Evolutionary conservation across 2,888 invertebrate species (phyloP), one percentile per base, ranked within the genome.

Genomic region (Colostygia pectinataria): DNA sequence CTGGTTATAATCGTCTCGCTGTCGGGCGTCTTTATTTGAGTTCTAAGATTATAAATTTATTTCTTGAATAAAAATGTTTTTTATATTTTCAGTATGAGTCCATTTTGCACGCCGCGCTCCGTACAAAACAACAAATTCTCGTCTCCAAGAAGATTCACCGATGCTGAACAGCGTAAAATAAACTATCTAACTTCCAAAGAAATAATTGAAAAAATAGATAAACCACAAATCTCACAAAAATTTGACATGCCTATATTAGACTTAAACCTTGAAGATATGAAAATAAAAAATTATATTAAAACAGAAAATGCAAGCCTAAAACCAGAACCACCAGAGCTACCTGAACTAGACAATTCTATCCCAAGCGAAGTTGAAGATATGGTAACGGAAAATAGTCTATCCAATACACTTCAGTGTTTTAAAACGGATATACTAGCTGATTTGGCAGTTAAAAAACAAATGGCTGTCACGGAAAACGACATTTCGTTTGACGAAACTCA

Each of bases 31-130:
- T n/a, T n/a, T n/a, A n/a, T n/a, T n/a, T n/a, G n/a, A n/a, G n/a
- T n/a, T n/a, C n/a, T n/a, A n/a, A n/a, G n/a, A n/a, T n/a, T n/a
- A n/a, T n/a, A n/a, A n/a, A n/a, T n/a, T n/a, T n/a, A n/a, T n/a
- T n/a, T n/a, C n/a, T n/a, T n/a, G n/a, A 15, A 20, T 5, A 2
- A 20, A 20, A 20, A 2, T 6, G 4, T 2, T 20, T 5, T 20
- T 20, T 43, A 4, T 20, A 33, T 10, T 23, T 37, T 34, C 53
- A 88, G 89, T 64, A 80, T 84, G 59, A 84, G 82, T 43, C 80
- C 80, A 44, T 86, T 82, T 38, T 73, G 78, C 8, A 83, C 85
- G 7, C 80, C 86, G 4, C 72, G 57, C 0, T 67, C 77, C 5
- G 55, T 66, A 29, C 65, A 68, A 23, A 68, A 77, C 44, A 80